Base-by-base conservation (phyloP, 2,888 invertebrate species). In the Phaedon cochleariae region DNA sequence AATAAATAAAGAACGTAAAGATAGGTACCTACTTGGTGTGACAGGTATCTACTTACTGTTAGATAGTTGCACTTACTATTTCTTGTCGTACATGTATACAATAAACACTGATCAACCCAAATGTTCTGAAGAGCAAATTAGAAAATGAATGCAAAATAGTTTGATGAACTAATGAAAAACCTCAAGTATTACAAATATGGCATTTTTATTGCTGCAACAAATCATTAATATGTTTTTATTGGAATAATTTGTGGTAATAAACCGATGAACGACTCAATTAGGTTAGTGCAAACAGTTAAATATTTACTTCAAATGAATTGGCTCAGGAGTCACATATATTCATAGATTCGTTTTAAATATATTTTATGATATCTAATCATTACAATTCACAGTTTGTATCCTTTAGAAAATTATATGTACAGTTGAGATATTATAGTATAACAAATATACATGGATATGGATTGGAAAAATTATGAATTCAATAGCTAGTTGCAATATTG, bases 291-390 rank as follows among this genome's bases (percentile, higher is more conserved):
- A 41, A 41, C 55, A 15, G 37, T 55, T 55, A 55, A 55, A 55
- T 55, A 55, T 55, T 55, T 55, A 55, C 41, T 21, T 37, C 22
- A 34, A 26, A n/a, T 4, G 12, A 20, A 22, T 55, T 41, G 55
- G 37, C 22, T 55, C 41, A 55, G 15, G 41, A 41, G 41, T 41
- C 41, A 41, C 15, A n/a, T 15, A 10, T 15, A 41, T n/a, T 26
- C 26, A 26, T 26, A 26, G 26, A 26, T 5, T 26, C 26, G 26
- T 26, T 26, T 26, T 7, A 26, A 7, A 26, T 26, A 15, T n/a
- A 41, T 41, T 41, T 41, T 41, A 41, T 41, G 41, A 2, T 41
- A 15, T 2, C 2, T 41, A n/a, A 41, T 15, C 6, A 41, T 41
- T 41, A 15, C n/a, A 26, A 26, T 26, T 5, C 7, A 26, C 26